These are phyloP conservation scores for Tragelaphus strepsiceros DNA, from an alignment of 2,113 vertebrate genomes.

Conservation along the genomic window DNA sequence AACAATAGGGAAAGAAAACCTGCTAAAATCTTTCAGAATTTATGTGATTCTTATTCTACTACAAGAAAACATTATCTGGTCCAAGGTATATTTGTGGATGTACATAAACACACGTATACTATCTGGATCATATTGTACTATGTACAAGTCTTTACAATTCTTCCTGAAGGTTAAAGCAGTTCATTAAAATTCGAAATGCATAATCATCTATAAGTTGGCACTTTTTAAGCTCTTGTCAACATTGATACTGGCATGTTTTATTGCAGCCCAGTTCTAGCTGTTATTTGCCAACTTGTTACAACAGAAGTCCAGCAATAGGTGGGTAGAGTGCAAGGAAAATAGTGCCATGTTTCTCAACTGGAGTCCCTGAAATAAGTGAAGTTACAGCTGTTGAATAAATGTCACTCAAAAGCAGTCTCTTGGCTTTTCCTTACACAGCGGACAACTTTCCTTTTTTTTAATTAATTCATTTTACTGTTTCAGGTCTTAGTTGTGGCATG, in stretches of 20 bases:
- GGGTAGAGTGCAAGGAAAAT: background rate
- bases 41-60: constrained; percentile 89
- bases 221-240: constrained; percentile 94
- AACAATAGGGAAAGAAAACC: constrained; percentile 82
- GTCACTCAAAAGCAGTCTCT: background rate
- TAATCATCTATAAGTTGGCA: constrained; percentile 92
- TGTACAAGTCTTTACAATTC: constrained; percentile 99
- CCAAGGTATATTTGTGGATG: constrained; percentile 86
- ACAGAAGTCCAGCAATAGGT: background rate
- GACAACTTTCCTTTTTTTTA: background rate
- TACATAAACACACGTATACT: constrained; percentile 90
- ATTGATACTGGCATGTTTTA: constrained; percentile 92
- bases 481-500: background rate
- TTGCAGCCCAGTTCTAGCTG: constrained; percentile 94
- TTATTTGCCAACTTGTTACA: constrained; percentile 89
- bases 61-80: constrained; percentile 95
- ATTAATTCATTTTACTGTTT: background rate
- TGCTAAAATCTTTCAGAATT: constrained; percentile 87
- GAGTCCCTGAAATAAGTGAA: background rate
- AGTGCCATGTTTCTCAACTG: background rate
- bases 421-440: background rate
- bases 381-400: background rate
- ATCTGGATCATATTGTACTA: constrained; percentile 98
- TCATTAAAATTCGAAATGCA: constrained; percentile 92
- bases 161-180: constrained; percentile 99